phyloP scores from a whole-genome alignment of 1,140 invertebrate species.

The Lordiphosa stackelbergi region DNA sequence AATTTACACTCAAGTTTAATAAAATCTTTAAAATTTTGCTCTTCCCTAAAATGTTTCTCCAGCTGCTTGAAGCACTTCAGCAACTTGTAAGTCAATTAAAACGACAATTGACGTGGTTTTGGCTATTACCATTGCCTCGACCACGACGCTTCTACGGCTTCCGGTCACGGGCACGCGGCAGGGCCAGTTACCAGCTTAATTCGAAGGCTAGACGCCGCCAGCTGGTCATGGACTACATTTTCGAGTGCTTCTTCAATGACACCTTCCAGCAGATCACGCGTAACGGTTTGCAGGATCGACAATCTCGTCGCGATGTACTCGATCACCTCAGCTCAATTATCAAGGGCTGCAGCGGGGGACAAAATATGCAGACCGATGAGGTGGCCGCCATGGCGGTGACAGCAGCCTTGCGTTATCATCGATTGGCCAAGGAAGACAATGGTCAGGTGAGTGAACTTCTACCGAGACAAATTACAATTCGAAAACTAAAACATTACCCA shows the following conservation, averaged over 20 bases:
- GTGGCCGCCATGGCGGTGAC: conserved; percentile 68
- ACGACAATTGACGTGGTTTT: conserved; percentile 51
- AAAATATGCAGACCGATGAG: conserved; percentile 65
- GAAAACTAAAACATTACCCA: too few species aligned
- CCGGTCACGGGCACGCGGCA: conserved; percentile 21
- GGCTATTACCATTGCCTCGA: conserved; percentile 38
- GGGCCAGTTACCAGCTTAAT: conserved; percentile 40
- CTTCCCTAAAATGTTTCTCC: conserved; percentile 43
- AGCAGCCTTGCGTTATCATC: conserved; percentile 69
- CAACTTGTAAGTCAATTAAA: conserved; percentile 65
- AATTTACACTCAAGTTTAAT: too few species aligned
- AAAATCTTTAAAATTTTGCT: conserved; percentile 7
- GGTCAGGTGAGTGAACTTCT: conserved; percentile 41
- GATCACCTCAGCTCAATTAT: conserved; percentile 75
- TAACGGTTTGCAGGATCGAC: conserved; percentile 70
- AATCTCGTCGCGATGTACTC: conserved; percentile 69
- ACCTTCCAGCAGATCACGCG: conserved; percentile 70
- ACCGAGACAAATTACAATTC: too few species aligned
- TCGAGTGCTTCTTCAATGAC: conserved; percentile 76
- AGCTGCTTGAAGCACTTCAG: conserved; percentile 51
- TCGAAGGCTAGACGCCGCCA: conserved; percentile 26
- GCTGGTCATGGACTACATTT: conserved; percentile 75
- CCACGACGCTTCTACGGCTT: conserved; percentile 53
- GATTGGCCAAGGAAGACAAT: conserved; percentile 55
- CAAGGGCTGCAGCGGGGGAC: conserved; percentile 71